Evolutionary conservation across 2,888 invertebrate genomes (phyloP).

Genomic region (Cynaeus angustus): DNA sequence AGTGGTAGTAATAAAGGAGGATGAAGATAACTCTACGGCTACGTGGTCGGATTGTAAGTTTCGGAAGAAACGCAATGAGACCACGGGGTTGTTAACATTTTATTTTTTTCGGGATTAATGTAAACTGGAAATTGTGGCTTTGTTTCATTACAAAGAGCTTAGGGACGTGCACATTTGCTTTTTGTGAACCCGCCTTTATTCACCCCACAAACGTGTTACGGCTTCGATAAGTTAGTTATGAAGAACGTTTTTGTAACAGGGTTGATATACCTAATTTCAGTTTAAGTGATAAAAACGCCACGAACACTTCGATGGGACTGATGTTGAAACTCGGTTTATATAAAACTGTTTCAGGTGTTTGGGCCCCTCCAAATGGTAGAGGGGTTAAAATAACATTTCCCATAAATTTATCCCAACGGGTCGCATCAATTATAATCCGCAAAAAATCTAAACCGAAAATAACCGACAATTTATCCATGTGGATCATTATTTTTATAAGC

Average conservation of each 20-base stretch:
- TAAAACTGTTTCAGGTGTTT: slow-evolving; percentile 7
- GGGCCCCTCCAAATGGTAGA: slow-evolving; percentile 17
- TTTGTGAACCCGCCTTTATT: not conserved
- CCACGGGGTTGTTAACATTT: too few species aligned
- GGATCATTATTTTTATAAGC: slow-evolving; percentile 5
- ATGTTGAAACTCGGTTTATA: slow-evolving; percentile 1
- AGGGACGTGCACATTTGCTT: too few species aligned
- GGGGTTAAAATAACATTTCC: not conserved
- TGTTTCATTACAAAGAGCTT: too few species aligned
- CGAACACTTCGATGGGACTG: slow-evolving; percentile 12
- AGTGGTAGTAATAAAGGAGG: not conserved
- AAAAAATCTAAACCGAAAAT: not conserved
- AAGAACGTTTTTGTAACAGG: slow-evolving; percentile 11
- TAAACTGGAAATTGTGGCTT: too few species aligned
- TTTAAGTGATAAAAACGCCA: slow-evolving; percentile 19
- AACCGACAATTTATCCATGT: not conserved
- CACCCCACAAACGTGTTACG: not conserved
- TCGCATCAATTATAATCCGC: not conserved
- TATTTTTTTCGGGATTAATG: too few species aligned
- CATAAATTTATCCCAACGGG: not conserved
- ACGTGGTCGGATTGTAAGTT: too few species aligned
- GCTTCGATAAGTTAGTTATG: slow-evolving; percentile 9
- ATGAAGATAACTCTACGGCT: not conserved
- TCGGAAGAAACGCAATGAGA: too few species aligned
- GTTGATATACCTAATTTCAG: not conserved